Evolutionary conservation across 2,113 vertebrate genomes (phyloP), one percentile per base, ranked within the genome.

Genomic region (Canis aureus): DNA sequence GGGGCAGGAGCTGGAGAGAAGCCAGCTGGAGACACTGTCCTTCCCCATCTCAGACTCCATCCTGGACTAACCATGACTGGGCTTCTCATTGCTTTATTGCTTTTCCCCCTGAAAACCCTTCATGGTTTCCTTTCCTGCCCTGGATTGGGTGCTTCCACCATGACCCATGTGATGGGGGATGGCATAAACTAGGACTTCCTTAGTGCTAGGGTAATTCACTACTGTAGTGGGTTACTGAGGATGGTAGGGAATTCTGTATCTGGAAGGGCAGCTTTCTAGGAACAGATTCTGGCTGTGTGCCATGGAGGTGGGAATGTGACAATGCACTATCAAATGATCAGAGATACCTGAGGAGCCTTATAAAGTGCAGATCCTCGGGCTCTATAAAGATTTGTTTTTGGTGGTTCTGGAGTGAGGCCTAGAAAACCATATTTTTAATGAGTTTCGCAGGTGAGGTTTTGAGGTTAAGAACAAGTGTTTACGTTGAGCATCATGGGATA

Each of bases 231-330:
- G 11, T 94, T 43, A 60, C 59, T 8, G 11, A 43, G 43, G 59
- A 80, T 5, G 5, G 20, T 4, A n/a, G 64, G 67, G 66, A 67
- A 60, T 11, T 60, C 57, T 29, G 7, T 80, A 35, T 55, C 25
- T 29, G 51, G 11, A 86, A 97, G 73, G 60, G 49, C 25, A 76
- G 43, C n/a, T 79, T 83, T 94, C 79, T 43, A 17, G 55, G 94
- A 92, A 59, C 2, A 25, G 71, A 53, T 83, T 71, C 51, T 7
- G 11, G 57, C 87, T 82, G 8, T 57, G 22, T 92, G 16, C 27
- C 4, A n/a, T 25, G 2, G 51, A 79, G 59, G 35, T 67, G 19
- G 64, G 71, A 79, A 15, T 32, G 17, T 83, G 71, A 53, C 53
- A 64, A 22, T 51, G 49, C 5, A n/a, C 35, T 23, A n/a, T 86